Base-by-base conservation (phyloP, 2,113 vertebrate species). In the Tenrec ecaudatus region DNA sequence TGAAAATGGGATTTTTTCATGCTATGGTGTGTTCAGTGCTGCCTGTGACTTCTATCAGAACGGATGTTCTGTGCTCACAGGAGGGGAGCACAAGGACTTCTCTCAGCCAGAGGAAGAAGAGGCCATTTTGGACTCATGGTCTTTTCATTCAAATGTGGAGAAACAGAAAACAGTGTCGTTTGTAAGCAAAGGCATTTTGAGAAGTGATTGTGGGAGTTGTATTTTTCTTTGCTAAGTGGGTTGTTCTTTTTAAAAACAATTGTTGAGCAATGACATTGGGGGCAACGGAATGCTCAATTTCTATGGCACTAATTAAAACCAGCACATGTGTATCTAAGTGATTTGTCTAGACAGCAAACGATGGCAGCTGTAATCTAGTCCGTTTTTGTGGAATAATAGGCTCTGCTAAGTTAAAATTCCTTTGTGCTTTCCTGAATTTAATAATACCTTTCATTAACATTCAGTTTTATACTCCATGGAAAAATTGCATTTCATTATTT, bases 281-380 rank as follows among this genome's bases (percentile, higher is more conserved):
- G 47, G 73, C 90, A 92, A 58, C 81, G 31, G 88, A 95, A 86
- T 43, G 66, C 84, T 86, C 81, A 4, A 64, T 93, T 94, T 95
- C 57, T 71, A 53, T 7, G 43, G 80, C 8, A 5, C 82, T 96
- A 95, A 96, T 95, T 96, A 97, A 96, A 97, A 94, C 80, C 95
- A 95, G 96, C 89, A 89, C 91, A 79, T 88, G 82, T 79, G 36
- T 92, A 88, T 96, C 90, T 73, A 84, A 85, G 94, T 82, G 95
- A 96, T 97, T 95, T 96, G 96, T 97, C 97, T 97, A 97, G 97
- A 98, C 95, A 82, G 92, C 36, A n/a, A 85, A 71, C 80, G 68
- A 96, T 53, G 96, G 93, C 95, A 96, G 75, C 82, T 96, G 95
- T 88, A 86, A 96, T 96, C 97, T 96, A 66, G 64, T 97, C 89